phyloP scores from a whole-genome alignment of 1,140 invertebrate species.

The Pomacea maculata region DNA sequence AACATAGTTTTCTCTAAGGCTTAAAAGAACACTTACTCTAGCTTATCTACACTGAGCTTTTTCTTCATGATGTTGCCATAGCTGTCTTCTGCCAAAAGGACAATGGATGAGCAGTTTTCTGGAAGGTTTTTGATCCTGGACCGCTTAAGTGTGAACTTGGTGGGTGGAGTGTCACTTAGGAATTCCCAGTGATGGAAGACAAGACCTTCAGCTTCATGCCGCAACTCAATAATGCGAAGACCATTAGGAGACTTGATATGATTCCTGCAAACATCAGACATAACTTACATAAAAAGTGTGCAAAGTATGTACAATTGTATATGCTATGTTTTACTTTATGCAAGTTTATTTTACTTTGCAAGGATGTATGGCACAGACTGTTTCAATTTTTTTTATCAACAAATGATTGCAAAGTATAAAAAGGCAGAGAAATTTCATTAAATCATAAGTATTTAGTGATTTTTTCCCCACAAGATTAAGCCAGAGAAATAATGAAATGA shows the following conservation, averaged over 20 bases:
- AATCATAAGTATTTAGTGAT: too few relatives aligned
- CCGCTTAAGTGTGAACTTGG: slow-evolving; percentile 45
- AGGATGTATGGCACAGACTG: too few relatives aligned
- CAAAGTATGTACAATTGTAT: too few relatives aligned
- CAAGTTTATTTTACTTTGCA: too few relatives aligned
- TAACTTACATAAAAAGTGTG: too few relatives aligned
- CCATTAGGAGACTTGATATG: slow-evolving; percentile 72
- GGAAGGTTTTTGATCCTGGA: slow-evolving; percentile 49
- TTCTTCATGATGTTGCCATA: slow-evolving; percentile 58
- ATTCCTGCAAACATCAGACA: slow-evolving; percentile 17
- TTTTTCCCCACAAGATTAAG: too few relatives aligned
- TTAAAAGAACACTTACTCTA: slow-evolving; percentile 31
- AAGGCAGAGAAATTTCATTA: too few relatives aligned
- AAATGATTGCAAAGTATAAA: too few relatives aligned
- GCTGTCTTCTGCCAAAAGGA: slow-evolving; percentile 53
- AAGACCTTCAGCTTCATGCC: slow-evolving; percentile 70
- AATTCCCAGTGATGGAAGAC: slow-evolving; percentile 77
- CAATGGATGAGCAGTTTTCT: slow-evolving; percentile 38
- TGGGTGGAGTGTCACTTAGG: slow-evolving; percentile 45
- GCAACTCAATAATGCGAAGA: slow-evolving; percentile 76
- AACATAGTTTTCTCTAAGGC: too few relatives aligned
- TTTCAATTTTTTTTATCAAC: too few relatives aligned
- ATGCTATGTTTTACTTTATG: too few relatives aligned
- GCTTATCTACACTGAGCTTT: slow-evolving; percentile 46
- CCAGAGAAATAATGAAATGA: too few relatives aligned